Evolutionary conservation across 2,888 invertebrate genomes (phyloP), one percentile per base, ranked within the genome.

Genomic region (Dioctria linearis): DNA sequence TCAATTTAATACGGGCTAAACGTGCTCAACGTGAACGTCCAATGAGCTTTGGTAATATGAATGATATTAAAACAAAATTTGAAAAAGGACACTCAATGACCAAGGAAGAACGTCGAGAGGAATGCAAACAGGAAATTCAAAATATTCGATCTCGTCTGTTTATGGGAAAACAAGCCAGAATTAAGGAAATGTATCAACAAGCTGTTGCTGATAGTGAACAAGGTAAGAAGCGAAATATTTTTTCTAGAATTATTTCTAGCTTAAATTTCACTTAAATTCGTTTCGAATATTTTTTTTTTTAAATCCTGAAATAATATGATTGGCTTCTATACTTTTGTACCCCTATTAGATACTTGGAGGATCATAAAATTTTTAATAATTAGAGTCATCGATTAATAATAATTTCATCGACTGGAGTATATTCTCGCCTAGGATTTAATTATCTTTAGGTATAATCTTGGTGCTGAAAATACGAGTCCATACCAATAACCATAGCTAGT

Each of bases 121-220:
- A 95, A 86, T 91, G 96, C 67, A 96, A 96, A 86, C 96, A 96
- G 86, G 97, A 97, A 89, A 94, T 96, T 84, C 95, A 95, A 88
- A 94, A 93, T 84, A 95, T 97, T 84, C 92, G 97, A 79, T 95
- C 95, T 85, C 90, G 95, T 69, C 90, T 97, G 39, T 96, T 96
- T 86, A 92, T 95, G 95, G 96, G 96, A 9, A 96, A 96, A 87
- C 96, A 96, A 90, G 95, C 94, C 0, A 95, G 95, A 86, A 95
- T 97, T 89, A 97, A 96, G 87, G 96, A 96, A 86, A 93, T 95
- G 91, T 97, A 97, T 87, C 96, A 97, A 86, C 96, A 96, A 86
- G 96, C 96, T 0, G 95, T 96, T 0, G 92, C 93, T 84, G 95
- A 95, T 85, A 95, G 94, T 81, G 95, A 95, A 87, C 92, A 93